Evolutionary conservation across 2,888 invertebrate genomes (phyloP), one percentile per base, ranked within the genome.

Genomic region (Dione juno): DNA sequence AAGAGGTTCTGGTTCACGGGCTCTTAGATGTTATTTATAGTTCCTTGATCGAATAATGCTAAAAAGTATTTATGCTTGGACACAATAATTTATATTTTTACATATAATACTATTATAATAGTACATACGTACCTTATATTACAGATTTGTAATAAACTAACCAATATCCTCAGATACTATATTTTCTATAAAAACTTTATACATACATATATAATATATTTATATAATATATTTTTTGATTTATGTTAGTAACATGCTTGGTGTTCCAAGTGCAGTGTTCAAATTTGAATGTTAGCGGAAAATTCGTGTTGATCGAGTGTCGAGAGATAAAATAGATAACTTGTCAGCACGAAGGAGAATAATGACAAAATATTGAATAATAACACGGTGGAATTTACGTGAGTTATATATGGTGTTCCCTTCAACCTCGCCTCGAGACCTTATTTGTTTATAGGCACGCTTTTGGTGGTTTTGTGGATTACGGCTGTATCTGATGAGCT

Each of bases 301-400:
- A 88, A 88, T 88, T 86, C 86, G 81, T 84, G 80, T 81, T 86
- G 84, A 88, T 88, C 82, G 84, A 86, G 82, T 64, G 71, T 57
- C 45, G 45, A 48, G 57, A 54, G 50, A 63, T 53, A 48, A 21
- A 67, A 58, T 59, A 57, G 57, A 57, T 35, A 63, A 48, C 48
- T n/a, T 70, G 64, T 63, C 45, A 43, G 37, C 35, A 13, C 10
- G n/a, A 57, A 37, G 58, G 28, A 53, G 64, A 57, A 57, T 63
- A 65, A 53, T 71, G 67, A 67, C 40, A 37, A 67, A 50, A 59
- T 48, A 59, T 67, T 67, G 58, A 59, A 59, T 67, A 59, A 67
- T 59, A 48, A 59, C 58, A 67, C 41, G n/a, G 45, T 7, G 54
- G 53, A 28, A 66, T 66, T 57, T 54, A 53, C 28, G 28, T 53